A percentile compares a stretch with the other conserved stretches of the same genome.
phyloP scores from a whole-genome alignment of 1,140 invertebrate genomes.

The Laupala kohalensis region DNA sequence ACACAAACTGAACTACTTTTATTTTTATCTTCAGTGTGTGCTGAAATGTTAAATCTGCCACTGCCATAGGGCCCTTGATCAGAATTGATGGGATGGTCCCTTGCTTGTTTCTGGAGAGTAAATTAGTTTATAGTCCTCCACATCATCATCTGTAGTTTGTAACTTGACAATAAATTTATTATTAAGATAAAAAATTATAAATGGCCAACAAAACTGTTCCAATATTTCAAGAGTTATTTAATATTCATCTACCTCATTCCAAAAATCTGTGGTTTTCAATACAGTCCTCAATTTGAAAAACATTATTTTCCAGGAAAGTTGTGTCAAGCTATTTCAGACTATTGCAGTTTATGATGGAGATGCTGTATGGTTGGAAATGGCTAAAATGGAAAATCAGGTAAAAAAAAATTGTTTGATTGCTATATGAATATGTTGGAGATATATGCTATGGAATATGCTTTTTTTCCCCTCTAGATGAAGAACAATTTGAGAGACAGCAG shows the following conservation, averaged over 20 bases:
- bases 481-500: background rate
- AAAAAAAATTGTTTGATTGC: no score
- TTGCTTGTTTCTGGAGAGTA: no score
- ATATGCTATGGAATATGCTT: no score
- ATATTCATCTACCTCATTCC: background rate
- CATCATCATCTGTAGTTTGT: background rate
- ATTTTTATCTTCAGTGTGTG: no score
- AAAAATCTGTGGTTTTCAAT: background rate
- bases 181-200: background rate
- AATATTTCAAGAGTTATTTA: background rate
- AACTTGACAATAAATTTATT: background rate
- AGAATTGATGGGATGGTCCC: no score
- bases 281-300: background rate
- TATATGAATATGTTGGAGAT: no score
- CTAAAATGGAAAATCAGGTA: constrained; percentile 23
- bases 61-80: no score
- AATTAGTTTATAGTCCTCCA: no score
- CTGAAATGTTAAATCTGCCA: no score
- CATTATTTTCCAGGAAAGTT: constrained; percentile 22
- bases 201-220: background rate
- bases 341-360: constrained; percentile 26
- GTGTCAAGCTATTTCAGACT: constrained; percentile 27
- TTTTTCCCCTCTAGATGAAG: no score
- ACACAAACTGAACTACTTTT: no score
- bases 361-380: constrained; percentile 29